phyloP scores from a whole-genome alignment of 2,113 vertebrate species.

The Corythaeola cristata region DNA sequence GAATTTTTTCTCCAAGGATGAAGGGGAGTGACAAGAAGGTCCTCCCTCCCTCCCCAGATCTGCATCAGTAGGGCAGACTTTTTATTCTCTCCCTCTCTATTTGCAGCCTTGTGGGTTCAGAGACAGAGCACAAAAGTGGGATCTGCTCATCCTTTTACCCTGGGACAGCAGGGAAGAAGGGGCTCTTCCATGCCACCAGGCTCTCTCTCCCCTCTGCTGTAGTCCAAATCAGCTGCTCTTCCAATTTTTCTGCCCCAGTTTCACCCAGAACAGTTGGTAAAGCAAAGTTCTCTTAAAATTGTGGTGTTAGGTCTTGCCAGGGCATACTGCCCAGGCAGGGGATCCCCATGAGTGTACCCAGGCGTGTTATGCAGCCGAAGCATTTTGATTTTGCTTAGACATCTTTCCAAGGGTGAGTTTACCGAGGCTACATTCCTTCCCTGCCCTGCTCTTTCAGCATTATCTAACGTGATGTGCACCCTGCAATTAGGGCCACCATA shows the following conservation, averaged over 20 bases:
- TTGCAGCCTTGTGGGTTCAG: neutral
- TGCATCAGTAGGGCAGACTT: neutral
- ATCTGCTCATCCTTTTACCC: neutral
- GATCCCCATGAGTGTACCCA: neutral
- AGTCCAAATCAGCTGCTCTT: neutral
- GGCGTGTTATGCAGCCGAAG: neutral
- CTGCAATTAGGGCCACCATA: neutral
- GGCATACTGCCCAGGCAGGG: neutral
- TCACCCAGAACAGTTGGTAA: neutral
- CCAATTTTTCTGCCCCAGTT: neutral
- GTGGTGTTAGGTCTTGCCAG: neutral
- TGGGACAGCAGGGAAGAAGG: neutral
- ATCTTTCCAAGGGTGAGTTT: neutral
- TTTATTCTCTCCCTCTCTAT: neutral
- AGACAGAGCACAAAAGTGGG: neutral
- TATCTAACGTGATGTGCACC: neutral
- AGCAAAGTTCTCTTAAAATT: neutral
- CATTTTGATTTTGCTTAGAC: neutral
- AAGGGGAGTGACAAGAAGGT: neutral
- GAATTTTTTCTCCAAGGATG: neutral
- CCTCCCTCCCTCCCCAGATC: neutral
- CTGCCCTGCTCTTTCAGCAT: neutral
- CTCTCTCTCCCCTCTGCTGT: neutral
- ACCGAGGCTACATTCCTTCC: neutral
- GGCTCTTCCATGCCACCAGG: neutral